phyloP scores from a whole-genome alignment of 2,888 invertebrate species.

The Ectemnius lituratus region DNA sequence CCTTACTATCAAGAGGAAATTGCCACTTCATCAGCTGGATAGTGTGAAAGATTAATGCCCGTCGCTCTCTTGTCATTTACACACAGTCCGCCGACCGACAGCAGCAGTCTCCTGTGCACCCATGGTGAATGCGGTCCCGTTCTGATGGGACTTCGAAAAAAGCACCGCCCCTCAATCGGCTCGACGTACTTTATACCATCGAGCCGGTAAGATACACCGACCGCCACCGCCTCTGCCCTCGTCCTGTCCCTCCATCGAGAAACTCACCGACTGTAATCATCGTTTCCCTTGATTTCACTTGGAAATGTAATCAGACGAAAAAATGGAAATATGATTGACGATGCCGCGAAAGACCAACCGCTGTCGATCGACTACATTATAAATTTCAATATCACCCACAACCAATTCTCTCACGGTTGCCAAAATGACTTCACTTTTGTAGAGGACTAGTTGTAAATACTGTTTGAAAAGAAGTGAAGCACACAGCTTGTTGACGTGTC shows the following conservation, averaged over 20 bases:
- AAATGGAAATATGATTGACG: slow-evolving; percentile 12
- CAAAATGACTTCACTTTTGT: no score
- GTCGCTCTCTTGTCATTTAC: slow-evolving; percentile 64
- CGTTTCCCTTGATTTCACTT: slow-evolving; percentile 11
- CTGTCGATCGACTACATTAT: no score
- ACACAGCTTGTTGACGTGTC: slow-evolving; percentile 1
- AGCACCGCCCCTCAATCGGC: slow-evolving; percentile 11
- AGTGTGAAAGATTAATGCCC: slow-evolving; percentile 67
- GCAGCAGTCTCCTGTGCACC: no score
- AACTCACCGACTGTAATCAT: background rate
- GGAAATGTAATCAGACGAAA: slow-evolving; percentile 17
- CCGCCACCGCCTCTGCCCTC: background rate
- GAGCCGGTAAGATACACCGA: background rate
- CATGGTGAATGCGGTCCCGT: background rate
- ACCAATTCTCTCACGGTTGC: no score
- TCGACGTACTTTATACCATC: slow-evolving; percentile 14
- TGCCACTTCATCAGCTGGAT: slow-evolving; percentile 74
- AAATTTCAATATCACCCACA: no score
- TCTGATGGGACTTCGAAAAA: slow-evolving; percentile 39
- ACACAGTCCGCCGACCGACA: slow-evolving; percentile 39
- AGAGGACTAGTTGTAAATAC: background rate
- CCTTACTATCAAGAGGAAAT: slow-evolving; percentile 74
- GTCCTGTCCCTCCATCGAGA: background rate
- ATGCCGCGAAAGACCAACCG: background rate
- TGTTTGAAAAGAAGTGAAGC: background rate